Base-by-base conservation (phyloP, 1,140 invertebrate species). In the Tyrophagus putrescentiae region DNA sequence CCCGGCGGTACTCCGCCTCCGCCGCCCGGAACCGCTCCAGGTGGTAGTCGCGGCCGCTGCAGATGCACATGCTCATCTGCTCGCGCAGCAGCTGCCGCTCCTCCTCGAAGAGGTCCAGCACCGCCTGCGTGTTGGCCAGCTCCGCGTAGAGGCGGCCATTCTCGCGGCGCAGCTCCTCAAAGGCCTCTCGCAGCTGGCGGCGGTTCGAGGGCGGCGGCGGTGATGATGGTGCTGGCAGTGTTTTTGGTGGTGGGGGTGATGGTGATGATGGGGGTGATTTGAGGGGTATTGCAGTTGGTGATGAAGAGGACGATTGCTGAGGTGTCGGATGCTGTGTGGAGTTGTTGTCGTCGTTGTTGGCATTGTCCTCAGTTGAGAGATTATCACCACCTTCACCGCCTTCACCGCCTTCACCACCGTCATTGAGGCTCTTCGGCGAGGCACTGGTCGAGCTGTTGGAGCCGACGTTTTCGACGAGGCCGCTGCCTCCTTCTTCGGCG, bases 1-100 rank as follows among this genome's bases (percentile, higher is more conserved):
- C 32, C 11, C 25, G 11, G 18, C 25, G 13, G 27, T 54, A 54
- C 11, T 54, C 52, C n/a, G n/a, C 7, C 25, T 54, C 52, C 32
- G n/a, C 32, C 39, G 32, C 11, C n/a, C 27, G 32, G 31, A 31
- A 54, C 11, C 25, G 11, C n/a, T 13, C 4, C 7, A 13, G 25
- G 11, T 27, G 52, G n/a, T 32, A 2, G 27, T 54, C 52, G n/a
- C 25, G 13, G 25, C 52, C 52, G 13, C 13, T 1, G 39, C 52
- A 54, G 21, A 54, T 27, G 27, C 52, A 54, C 3, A 54, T 54
- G 13, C 25, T 54, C 52, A 54, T 54, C 21, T 54, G 52, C 27
- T 54, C 52, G 21, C 39, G 11, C 11, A 54, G n/a, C 9, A 54
- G 28, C n/a, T 13, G 11, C 18, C 52, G 52, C 32, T 54, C 32